phyloP scores from a whole-genome alignment of 2,888 invertebrate species.

The Himalopsyche kuldschensis region DNA sequence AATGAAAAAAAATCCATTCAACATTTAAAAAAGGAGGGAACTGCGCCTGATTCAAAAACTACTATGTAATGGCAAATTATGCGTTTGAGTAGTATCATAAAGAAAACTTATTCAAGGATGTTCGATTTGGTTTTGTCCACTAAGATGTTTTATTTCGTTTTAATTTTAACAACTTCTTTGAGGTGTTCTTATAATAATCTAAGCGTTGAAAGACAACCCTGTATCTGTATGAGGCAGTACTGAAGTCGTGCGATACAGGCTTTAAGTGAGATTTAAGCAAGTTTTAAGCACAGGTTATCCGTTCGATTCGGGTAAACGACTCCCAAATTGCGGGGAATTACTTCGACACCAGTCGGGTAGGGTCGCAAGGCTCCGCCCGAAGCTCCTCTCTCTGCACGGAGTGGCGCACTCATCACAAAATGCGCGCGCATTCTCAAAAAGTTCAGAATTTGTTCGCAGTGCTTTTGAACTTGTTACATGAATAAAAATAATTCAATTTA shows the following conservation, averaged over 20 bases:
- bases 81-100: too few relatives aligned
- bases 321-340: slow-evolving; percentile 8
- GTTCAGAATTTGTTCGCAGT: not conserved
- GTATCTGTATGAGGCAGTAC: not conserved
- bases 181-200: too few relatives aligned
- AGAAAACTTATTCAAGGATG: too few relatives aligned
- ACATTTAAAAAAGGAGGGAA: too few relatives aligned
- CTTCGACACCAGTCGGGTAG: slow-evolving; percentile 7
- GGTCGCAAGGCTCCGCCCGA: not conserved
- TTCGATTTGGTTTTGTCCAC: too few relatives aligned
- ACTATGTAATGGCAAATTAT: too few relatives aligned
- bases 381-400: not conserved
- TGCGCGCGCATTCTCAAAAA: not conserved
- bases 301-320: slow-evolving; percentile 10
- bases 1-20: too few relatives aligned
- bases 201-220: not conserved
- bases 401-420: not conserved
- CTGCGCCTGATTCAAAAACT: too few relatives aligned
- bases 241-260: not conserved
- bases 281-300: slow-evolving; percentile 9
- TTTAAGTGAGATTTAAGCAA: slow-evolving; percentile 2
- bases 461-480: too few relatives aligned
- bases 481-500: too few relatives aligned
- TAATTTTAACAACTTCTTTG: too few relatives aligned
- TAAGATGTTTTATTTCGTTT: too few relatives aligned